phyloP scores from a whole-genome alignment of 2,113 vertebrate genomes.

The Nestor notabilis region DNA sequence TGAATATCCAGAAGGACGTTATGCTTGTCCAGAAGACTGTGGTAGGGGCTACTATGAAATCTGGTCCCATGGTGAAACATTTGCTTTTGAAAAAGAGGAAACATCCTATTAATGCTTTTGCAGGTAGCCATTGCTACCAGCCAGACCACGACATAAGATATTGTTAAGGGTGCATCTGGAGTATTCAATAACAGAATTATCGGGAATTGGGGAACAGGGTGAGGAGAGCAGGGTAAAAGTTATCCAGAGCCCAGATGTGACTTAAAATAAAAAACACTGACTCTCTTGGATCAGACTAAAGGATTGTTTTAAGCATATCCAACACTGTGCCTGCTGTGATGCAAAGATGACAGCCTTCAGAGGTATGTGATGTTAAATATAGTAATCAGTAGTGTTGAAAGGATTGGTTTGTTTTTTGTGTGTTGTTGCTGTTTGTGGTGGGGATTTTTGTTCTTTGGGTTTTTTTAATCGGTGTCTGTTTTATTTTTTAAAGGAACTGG shows the following conservation, averaged over 20 bases:
- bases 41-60: not conserved
- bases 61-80: accelerated
- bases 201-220: not conserved
- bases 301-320: not conserved
- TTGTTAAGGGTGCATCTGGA: not conserved
- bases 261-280: not conserved
- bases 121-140: not conserved
- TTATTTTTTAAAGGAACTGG: constrained; percentile 85
- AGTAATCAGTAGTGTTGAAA: not conserved
- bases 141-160: not conserved
- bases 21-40: not conserved
- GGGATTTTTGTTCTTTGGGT: not conserved
- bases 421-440: not conserved
- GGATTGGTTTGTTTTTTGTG: not conserved
- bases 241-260: not conserved
- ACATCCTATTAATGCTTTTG: not conserved
- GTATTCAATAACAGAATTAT: not conserved
- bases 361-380: not conserved
- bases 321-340: not conserved
- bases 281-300: not conserved
- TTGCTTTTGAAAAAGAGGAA: not conserved
- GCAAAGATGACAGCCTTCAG: not conserved
- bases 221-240: not conserved
- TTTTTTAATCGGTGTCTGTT: not conserved
- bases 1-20: not conserved